phyloP scores from a whole-genome alignment of 2,113 vertebrate genomes.

The Pollimyrus isidori region DNA sequence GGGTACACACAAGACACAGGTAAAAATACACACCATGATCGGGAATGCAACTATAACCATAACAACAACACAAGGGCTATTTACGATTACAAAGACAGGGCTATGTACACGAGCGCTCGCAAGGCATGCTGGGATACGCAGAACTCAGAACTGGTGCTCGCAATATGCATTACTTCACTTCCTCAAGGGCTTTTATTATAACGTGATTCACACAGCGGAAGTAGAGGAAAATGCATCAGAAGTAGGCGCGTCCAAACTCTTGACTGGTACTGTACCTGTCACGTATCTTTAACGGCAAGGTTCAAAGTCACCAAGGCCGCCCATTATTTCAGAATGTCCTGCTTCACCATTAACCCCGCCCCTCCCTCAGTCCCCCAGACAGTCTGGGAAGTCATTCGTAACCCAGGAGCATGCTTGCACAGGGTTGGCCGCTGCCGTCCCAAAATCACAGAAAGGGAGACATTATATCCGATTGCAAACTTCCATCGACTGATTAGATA shows the following conservation, averaged over 20 bases:
- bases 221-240: background rate
- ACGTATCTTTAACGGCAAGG: background rate
- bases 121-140: too few species aligned
- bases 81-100: too few species aligned
- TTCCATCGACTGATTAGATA: constrained; percentile 25
- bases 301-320: background rate
- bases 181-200: background rate
- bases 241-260: background rate
- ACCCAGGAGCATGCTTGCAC: background rate
- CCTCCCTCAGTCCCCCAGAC: background rate
- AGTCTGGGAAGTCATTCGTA: background rate
- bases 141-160: too few species aligned
- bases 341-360: background rate
- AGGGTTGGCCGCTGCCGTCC: background rate
- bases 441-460: background rate
- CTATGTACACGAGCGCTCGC: too few species aligned
- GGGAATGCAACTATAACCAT: too few species aligned
- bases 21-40: too few species aligned
- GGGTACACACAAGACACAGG: too few species aligned
- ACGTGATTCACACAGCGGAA: background rate
- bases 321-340: background rate
- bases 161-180: background rate
- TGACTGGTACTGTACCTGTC: background rate
- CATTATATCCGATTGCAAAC: constrained; percentile 24
- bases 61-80: too few species aligned